Evolutionary conservation across 2,888 invertebrate species (phyloP).

Genomic region (Venusia cambrica): DNA sequence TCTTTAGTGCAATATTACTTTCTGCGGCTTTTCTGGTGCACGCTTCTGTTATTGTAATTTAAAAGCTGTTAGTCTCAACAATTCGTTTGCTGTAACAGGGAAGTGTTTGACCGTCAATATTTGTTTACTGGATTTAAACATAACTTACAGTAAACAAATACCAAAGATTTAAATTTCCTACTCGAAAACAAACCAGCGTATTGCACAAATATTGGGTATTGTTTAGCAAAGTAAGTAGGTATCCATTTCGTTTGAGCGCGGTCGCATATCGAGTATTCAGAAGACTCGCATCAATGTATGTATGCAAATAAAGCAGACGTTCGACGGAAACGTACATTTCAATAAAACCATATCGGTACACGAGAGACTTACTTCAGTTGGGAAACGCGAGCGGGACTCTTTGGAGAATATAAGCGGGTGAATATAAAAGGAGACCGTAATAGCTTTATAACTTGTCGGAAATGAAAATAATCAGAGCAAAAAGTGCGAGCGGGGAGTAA

Average conservation of each 20-base stretch:
- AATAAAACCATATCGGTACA: constrained; percentile 36
- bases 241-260: constrained; percentile 29
- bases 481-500: constrained; percentile 56
- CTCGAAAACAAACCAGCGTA: constrained; percentile 21
- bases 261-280: constrained; percentile 38
- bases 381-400: constrained; percentile 29
- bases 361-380: constrained; percentile 26
- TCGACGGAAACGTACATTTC: constrained; percentile 44
- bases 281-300: constrained; percentile 38
- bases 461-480: constrained; percentile 59
- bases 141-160: background rate
- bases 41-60: constrained; percentile 26
- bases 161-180: constrained; percentile 8
- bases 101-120: constrained; percentile 1
- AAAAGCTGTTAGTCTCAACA: constrained; percentile 18
- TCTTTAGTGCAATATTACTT: constrained; percentile 43
- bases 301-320: constrained; percentile 44
- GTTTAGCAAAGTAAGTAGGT: constrained; percentile 22
- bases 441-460: constrained; percentile 55
- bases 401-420: constrained; percentile 31
- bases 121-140: constrained; percentile 2
- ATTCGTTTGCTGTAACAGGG: constrained; percentile 7
- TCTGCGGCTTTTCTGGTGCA: constrained; percentile 26
- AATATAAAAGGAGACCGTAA: constrained; percentile 53
- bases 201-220: constrained; percentile 27